Base-by-base conservation (phyloP, 30 jellyfish, hydroid and myxozoan genomes). In the Cassiopea andromeda region DNA sequence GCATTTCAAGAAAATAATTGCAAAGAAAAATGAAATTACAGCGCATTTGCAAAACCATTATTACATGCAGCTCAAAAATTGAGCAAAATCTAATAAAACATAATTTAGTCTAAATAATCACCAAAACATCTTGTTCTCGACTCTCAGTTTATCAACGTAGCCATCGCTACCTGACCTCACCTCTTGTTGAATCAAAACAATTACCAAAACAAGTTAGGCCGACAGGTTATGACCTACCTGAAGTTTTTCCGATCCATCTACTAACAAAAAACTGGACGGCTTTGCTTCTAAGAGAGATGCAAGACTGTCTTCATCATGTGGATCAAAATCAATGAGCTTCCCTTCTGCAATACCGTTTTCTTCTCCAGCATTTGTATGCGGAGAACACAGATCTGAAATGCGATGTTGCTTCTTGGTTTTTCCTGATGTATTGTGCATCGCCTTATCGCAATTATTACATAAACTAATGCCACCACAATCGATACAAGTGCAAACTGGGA, bases 381-480 rank as follows among this genome's bases (percentile, higher is more conserved):
- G 27, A 45, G 73, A 58, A 60, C 84, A 49, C 92, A 80, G 80
- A 77, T 81, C 92, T 57, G 50, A 80, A 1, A 64, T 72, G n/a
- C 90, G 85, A 80, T 93, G 97, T 71, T 57, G 73, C 47, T 77
- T 76, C 4, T 82, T 94, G 75, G 49, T 83, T 72, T 83, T 83
- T 16, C 88, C 69, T 69, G 69, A 81, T 15, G 78, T 67, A 38
- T 81, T 71, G 60, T 93, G 98, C 84, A 89, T 81, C 84, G 60
- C 73, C 38, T 60, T 83, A 77, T 84, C 89, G 81, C 98, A 94
- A 43, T 90, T 97, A 15, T 80, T 84, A 92, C 98, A 94, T 13
- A 94, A 73, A 46, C 77, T 60, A 43, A 94, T 44, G 49, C 93
- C 97, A 13, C 98, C 98, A 87, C 98, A 94, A 48, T 94, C 98